Base-by-base conservation (phyloP, 2,113 vertebrate genomes). In the Nicator chloris region DNA sequence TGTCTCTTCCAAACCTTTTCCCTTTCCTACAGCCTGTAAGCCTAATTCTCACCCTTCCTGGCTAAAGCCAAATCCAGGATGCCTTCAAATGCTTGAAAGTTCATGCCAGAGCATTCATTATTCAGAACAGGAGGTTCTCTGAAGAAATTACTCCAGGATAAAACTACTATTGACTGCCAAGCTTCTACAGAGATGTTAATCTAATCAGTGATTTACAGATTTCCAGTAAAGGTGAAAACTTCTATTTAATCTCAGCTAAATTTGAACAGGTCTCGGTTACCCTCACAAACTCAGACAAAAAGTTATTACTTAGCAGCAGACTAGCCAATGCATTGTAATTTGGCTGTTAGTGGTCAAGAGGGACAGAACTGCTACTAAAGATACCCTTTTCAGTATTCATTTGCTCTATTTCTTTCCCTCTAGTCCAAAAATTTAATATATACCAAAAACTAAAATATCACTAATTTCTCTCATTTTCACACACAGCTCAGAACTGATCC, bases 141-240 rank as follows among this genome's bases (percentile, higher is more conserved):
- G 33, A 92, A 86, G 76, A 75, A 81, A 75, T n/a, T 80, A 69
- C 71, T 66, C 27, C 35, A 75, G 76, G 56, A 51, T 66, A 91
- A 66, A 80, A 66, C 49, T 85, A 27, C n/a, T 79, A 68, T 49
- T 60, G 86, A 76, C 66, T 88, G 88, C 80, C 82, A 95, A 84
- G 60, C 42, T 96, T 66, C 82, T 83, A 76, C 56, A 90, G 80
- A 90, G 71, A 78, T 83, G 40, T 76, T 90, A 50, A 94, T 93
- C 80, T 95, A 80, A 93, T 88, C 79, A 80, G 45, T 37, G 68
- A 95, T 81, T 69, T 82, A 60, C 60, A 92, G 63, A 63, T 85
- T 91, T 72, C 73, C 54, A 65, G 47, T 71, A 31, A 92, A 73
- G 24, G 39, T 68, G 60, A 63, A 95, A 93, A 88, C 56, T 88